Evolutionary conservation across 1,140 invertebrate genomes (phyloP).

Genomic region (Panagrolaimus sp.): DNA sequence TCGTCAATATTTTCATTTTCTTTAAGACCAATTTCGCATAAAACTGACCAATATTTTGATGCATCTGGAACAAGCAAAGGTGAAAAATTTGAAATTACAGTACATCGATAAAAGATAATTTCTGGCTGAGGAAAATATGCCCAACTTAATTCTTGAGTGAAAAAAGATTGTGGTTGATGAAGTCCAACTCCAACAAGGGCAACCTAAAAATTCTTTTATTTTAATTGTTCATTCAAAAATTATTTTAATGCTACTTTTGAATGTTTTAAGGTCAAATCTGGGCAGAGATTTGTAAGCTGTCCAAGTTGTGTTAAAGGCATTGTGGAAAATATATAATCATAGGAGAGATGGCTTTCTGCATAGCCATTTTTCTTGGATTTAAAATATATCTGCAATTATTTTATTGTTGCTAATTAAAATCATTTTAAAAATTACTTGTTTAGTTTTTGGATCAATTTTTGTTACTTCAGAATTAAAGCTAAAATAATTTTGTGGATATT

Average conservation of each 20-base stretch:
- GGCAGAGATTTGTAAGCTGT: constrained; percentile 15
- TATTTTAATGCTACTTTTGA: no score
- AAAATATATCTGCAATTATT: constrained; percentile 14
- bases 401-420: background rate
- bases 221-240: no score
- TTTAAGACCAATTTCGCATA: constrained; percentile 40
- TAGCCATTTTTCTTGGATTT: background rate
- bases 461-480: constrained; percentile 26
- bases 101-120: constrained; percentile 39
- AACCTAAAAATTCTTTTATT: background rate
- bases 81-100: constrained; percentile 39
- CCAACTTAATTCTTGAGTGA: constrained; percentile 36
- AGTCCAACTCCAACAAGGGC: constrained; percentile 41
- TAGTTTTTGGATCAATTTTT: constrained; percentile 22
- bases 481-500: constrained; percentile 25
- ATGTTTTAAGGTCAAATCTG: constrained; percentile 23
- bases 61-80: constrained; percentile 27
- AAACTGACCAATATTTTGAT: constrained; percentile 40
- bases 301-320: constrained; percentile 32
- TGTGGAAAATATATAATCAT: constrained; percentile 34
- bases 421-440: constrained; percentile 1
- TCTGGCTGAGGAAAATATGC: constrained; percentile 39
- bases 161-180: constrained; percentile 21
- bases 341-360: constrained; percentile 2
- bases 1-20: constrained; percentile 17